These are phyloP conservation scores for Lysiphlebus fabarum DNA, from an alignment of 1,140 invertebrate genomes.

Conservation along the genomic window DNA sequence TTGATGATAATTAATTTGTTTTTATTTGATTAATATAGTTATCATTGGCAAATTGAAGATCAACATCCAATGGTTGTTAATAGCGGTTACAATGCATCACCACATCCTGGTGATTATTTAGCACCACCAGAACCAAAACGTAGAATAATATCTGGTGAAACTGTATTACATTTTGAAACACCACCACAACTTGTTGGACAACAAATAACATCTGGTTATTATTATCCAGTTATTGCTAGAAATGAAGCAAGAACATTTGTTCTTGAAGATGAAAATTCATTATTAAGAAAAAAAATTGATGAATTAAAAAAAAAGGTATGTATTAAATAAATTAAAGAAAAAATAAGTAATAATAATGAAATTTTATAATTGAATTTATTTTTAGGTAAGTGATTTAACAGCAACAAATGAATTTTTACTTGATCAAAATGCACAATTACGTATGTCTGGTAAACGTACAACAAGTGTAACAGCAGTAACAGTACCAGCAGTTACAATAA, in stretches of 20 bases:
- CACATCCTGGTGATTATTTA: conserved; percentile 45
- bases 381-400: conserved; percentile 64
- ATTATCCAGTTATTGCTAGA: conserved; percentile 50
- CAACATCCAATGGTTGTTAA: conserved; percentile 40
- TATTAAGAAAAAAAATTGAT: conserved; percentile 69
- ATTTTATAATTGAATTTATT: conserved; percentile 3
- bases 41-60: conserved; percentile 49
- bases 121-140: conserved; percentile 49
- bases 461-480: conserved; percentile 57
- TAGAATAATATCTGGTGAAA: conserved; percentile 46
- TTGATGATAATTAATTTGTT: conserved; percentile 12
- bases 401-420: conserved; percentile 78
- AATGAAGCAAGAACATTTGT: conserved; percentile 56
- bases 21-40: conserved; percentile 40
- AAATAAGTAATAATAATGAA: conserved; percentile 5
- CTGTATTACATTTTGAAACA: conserved; percentile 48
- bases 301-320: conserved; percentile 68
- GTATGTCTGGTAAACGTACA: conserved; percentile 63
- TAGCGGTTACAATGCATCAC: conserved; percentile 40
- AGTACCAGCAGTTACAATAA: conserved; percentile 60
- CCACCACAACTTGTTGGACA: conserved; percentile 43
- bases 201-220: conserved; percentile 44
- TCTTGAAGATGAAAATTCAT: conserved; percentile 72
- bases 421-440: conserved; percentile 75
- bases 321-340: conserved; percentile 28